A percentile compares a stretch with the other conserved stretches of the same genome.
phyloP scores from a whole-genome alignment of 2,888 invertebrate genomes.

The Xylota segnis region DNA sequence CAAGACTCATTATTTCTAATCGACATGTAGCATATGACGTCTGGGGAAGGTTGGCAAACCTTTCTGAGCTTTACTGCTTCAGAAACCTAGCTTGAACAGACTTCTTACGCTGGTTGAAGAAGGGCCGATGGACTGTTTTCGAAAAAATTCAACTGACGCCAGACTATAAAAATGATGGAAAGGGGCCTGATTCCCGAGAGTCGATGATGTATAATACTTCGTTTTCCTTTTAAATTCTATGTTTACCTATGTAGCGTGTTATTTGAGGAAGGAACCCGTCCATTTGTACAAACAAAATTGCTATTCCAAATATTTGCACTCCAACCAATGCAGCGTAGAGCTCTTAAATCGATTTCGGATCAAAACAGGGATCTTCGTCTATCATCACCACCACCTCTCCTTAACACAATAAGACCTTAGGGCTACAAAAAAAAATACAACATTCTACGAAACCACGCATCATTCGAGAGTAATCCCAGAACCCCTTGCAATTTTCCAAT shows the following conservation, averaged over 20 bases:
- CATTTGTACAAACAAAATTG: slow-evolving; percentile 43
- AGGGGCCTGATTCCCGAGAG: no score
- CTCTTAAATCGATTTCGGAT: slow-evolving; percentile 51
- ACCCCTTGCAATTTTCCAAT: slow-evolving; percentile 46
- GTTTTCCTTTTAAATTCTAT: background rate
- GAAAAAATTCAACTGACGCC: no score
- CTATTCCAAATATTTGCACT: slow-evolving; percentile 46
- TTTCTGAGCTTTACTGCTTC: no score
- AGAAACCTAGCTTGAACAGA: no score
- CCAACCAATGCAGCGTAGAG: background rate
- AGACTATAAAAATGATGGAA: no score
- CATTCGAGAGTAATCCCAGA: slow-evolving; percentile 40
- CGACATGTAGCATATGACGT: no score
- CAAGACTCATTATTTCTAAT: no score
- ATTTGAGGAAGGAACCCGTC: slow-evolving; percentile 17
- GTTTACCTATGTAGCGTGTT: slow-evolving; percentile 1
- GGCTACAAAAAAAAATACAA: slow-evolving; percentile 14
- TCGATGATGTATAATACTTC: no score
- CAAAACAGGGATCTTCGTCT: slow-evolving; percentile 6
- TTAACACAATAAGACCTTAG: slow-evolving; percentile 35
- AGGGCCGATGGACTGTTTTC: no score
- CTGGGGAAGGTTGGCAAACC: no score
- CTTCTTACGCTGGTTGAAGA: no score
- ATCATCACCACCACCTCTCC: slow-evolving; percentile 25
- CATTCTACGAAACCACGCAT: background rate